Percentiles rank a stretch among this genome's conserved stretches.
Conservation (phyloP, 2,888 invertebrate species). For the Spodoptera littoralis region DNA sequence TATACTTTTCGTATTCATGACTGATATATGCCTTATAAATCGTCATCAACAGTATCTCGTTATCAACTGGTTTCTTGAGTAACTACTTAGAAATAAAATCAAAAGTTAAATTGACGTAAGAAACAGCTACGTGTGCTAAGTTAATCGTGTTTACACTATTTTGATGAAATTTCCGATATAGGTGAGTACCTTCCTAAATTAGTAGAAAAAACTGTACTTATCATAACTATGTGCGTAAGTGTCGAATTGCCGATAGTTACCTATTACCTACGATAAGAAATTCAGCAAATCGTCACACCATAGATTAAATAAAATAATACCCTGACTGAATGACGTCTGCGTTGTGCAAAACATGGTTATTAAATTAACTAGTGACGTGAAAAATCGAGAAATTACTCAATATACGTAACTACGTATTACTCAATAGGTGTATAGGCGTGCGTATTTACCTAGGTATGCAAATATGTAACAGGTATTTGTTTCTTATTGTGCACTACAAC, state of each 20-base stretch:
- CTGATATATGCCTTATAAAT: too few species aligned
- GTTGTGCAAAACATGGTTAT: constrained; percentile 33
- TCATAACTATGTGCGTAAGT: constrained; percentile 50
- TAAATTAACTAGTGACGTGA: constrained; percentile 26
- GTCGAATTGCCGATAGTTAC: constrained; percentile 39
- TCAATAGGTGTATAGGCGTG: background rate
- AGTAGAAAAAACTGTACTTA: constrained; percentile 51
- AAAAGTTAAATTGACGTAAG: background rate
- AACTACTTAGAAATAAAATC: too few species aligned
- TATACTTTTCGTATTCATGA: too few species aligned
- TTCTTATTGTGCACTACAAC: too few species aligned
- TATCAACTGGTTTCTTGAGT: too few species aligned
- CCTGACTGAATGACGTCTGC: constrained; percentile 54
- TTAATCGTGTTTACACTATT: constrained; percentile 12
- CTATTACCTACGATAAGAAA: constrained; percentile 55
- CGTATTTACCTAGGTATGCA: constrained; percentile 2
- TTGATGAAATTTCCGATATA: constrained; percentile 33
- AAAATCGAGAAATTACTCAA: constrained; percentile 29
- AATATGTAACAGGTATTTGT: too few species aligned
- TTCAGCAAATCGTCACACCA: constrained; percentile 61
- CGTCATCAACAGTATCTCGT: too few species aligned
- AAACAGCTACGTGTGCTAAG: constrained; percentile 5
- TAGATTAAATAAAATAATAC: constrained; percentile 47
- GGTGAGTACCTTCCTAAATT: constrained; percentile 16
- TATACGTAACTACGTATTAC: background rate